phyloP scores from a whole-genome alignment of 2,113 vertebrate species.

The Ginglymostoma cirratum region DNA sequence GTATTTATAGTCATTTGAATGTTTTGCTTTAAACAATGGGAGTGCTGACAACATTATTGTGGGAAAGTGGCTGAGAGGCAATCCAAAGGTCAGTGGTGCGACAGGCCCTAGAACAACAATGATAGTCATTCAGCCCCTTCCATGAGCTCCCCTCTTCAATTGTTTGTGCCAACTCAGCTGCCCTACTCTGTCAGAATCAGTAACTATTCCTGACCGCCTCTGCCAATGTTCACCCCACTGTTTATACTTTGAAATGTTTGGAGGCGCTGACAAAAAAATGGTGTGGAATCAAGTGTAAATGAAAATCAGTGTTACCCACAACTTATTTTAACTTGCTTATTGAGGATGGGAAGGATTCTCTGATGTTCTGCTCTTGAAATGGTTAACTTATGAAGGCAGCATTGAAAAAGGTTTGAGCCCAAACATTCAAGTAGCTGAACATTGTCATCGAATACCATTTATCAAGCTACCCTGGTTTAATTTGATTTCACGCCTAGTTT shows the following conservation, averaged over 20 bases:
- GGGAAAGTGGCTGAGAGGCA: not conserved
- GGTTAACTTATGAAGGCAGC: not conserved
- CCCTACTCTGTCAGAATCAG: not conserved
- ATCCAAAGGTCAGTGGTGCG: not conserved
- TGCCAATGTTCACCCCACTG: not conserved
- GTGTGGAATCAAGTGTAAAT: not conserved
- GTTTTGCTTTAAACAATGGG: not conserved
- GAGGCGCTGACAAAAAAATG: not conserved
- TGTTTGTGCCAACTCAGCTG: not conserved
- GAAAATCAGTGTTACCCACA: not conserved
- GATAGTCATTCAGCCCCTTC: not conserved
- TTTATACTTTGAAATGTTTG: not conserved
- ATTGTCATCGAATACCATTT: not conserved
- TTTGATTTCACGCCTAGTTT: constrained; percentile 33
- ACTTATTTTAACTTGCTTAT: not conserved
- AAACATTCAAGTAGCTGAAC: not conserved
- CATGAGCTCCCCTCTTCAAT: not conserved
- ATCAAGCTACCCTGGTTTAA: constrained; percentile 19
- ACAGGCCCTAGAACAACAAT: not conserved
- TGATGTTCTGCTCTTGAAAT: not conserved
- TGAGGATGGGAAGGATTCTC: not conserved
- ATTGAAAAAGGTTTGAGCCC: not conserved
- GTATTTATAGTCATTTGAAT: not conserved
- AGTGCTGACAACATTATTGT: not conserved
- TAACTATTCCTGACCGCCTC: not conserved